A percentile compares a stretch with the other conserved stretches of the same genome.
phyloP scores from a whole-genome alignment of 2,113 vertebrate species.

The Mirza zaza region DNA sequence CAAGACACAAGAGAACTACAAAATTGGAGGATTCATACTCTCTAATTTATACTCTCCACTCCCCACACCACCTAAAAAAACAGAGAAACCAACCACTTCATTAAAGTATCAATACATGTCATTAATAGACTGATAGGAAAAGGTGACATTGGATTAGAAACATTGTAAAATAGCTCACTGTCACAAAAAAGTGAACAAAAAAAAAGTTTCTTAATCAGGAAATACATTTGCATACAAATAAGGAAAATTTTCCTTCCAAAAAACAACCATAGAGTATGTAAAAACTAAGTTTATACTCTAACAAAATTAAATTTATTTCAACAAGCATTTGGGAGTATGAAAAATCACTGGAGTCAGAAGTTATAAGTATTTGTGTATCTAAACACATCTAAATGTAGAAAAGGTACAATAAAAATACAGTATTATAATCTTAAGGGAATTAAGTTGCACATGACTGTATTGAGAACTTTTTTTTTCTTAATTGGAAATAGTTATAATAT shows the following conservation, averaged over 20 bases:
- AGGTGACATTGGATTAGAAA: background rate
- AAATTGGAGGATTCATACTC: background rate
- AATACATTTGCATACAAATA: background rate
- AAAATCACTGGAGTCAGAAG: background rate
- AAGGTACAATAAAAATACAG: too few relatives aligned
- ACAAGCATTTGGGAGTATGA: background rate
- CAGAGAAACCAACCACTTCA: background rate
- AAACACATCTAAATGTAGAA: too few relatives aligned
- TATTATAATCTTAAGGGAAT: too few relatives aligned
- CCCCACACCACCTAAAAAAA: background rate
- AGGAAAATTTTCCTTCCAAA: background rate
- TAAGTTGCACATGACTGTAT: background rate
- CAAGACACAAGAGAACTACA: background rate
- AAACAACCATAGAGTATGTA: background rate
- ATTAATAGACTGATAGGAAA: background rate
- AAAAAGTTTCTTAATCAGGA: background rate
- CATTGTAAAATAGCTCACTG: background rate
- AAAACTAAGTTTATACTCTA: background rate
- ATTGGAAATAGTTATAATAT: background rate
- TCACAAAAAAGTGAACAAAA: background rate
- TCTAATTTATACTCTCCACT: background rate
- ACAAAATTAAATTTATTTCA: background rate
- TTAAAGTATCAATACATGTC: background rate
- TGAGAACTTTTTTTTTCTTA: background rate
- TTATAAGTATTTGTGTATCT: background rate